Evolutionary conservation across 1,140 invertebrate genomes (phyloP).

Genomic region (Lithobius niger): DNA sequence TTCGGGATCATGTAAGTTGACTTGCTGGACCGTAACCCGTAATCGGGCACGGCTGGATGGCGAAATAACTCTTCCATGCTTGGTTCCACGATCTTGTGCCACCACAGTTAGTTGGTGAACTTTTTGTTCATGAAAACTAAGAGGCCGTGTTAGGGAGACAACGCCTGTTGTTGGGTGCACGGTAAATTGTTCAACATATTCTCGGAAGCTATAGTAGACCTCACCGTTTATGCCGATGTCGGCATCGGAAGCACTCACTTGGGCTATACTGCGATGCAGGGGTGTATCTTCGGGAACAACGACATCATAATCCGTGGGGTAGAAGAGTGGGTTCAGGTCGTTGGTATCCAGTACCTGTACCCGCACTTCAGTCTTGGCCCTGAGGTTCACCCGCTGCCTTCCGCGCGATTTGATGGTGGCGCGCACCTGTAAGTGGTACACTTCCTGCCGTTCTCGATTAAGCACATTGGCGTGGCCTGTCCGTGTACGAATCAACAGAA

Average conservation of each 20-base stretch:
- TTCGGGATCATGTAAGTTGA: constrained; percentile 73
- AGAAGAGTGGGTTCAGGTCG: constrained; percentile 83
- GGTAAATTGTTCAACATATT: constrained; percentile 68
- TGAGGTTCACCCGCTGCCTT: constrained; percentile 34
- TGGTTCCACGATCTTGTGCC: constrained; percentile 65
- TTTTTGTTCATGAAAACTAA: constrained; percentile 51
- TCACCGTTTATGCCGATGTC: constrained; percentile 88
- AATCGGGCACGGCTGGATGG: constrained; percentile 45
- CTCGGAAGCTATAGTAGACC: constrained; percentile 87
- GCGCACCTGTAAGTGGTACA: constrained; percentile 58
- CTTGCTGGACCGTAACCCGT: constrained; percentile 60
- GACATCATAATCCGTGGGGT: constrained; percentile 68
- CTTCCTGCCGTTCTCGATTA: constrained; percentile 77
- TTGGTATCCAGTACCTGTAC: constrained; percentile 78
- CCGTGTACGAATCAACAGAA: constrained; percentile 70
- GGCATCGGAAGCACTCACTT: constrained; percentile 71
- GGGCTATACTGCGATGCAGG: constrained; percentile 45
- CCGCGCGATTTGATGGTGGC: neutral
- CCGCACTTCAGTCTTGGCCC: constrained; percentile 43
- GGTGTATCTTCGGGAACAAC: constrained; percentile 80
- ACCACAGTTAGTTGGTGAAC: constrained; percentile 60
- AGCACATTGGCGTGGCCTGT: constrained; percentile 69
- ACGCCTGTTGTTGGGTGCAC: constrained; percentile 84
- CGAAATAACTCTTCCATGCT: constrained; percentile 32
- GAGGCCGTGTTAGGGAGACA: constrained; percentile 63